Percentiles rank a stretch among this genome's conserved stretches.
Evolutionary conservation across 1,140 invertebrate species (phyloP).

Genomic region (Drosophila insularis): DNA sequence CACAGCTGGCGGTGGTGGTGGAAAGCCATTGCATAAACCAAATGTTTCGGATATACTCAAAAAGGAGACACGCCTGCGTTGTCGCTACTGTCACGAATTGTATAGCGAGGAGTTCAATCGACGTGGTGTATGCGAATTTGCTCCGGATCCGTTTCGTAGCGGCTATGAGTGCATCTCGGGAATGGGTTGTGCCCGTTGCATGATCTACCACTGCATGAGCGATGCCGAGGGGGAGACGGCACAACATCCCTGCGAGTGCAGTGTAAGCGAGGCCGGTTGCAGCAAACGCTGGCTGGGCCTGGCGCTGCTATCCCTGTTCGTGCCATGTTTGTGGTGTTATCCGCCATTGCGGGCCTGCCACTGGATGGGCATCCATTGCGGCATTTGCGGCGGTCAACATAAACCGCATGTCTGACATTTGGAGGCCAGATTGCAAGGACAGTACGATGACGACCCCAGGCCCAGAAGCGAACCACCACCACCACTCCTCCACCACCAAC

Average conservation of each 20-base stretch:
- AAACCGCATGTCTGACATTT: slow-evolving; percentile 85
- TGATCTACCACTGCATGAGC: slow-evolving; percentile 96
- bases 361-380: slow-evolving; percentile 89
- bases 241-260: slow-evolving; percentile 91
- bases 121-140: slow-evolving; percentile 93
- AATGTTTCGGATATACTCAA: slow-evolving; percentile 72
- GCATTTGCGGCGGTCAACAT: slow-evolving; percentile 92
- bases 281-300: slow-evolving; percentile 91
- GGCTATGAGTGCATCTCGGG: slow-evolving; percentile 93
- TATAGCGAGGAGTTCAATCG: slow-evolving; percentile 91
- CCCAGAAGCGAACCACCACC: slow-evolving; percentile 59
- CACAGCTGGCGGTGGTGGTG: slow-evolving; percentile 19
- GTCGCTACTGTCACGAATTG: slow-evolving; percentile 87
- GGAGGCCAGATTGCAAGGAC: slow-evolving; percentile 82
- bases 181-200: slow-evolving; percentile 92
- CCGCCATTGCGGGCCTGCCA: slow-evolving; percentile 93
- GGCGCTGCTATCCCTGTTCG: slow-evolving; percentile 91
- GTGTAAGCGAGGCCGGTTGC: slow-evolving; percentile 84
- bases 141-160: slow-evolving; percentile 91
- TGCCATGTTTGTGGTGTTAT: slow-evolving; percentile 97
- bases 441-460: slow-evolving; percentile 75
- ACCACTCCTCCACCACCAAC: slow-evolving; percentile 43
- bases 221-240: slow-evolving; percentile 92
- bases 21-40: slow-evolving; percentile 62
- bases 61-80: slow-evolving; percentile 73